Conservation (phyloP, 2,113 vertebrate species). For the Sardina pilchardus region DNA sequence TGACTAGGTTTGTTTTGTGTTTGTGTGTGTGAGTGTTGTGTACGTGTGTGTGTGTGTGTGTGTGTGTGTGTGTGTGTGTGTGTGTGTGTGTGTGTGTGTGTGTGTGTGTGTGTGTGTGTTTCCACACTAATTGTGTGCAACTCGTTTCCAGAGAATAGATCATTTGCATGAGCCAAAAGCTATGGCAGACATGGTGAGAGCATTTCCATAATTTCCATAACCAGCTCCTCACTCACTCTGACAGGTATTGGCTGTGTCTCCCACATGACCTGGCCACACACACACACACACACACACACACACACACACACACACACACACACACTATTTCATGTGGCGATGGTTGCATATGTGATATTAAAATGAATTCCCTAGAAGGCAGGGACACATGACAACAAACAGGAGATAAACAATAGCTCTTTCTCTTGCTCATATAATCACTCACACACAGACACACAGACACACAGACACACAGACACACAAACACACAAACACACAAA, state of each 20-base stretch:
- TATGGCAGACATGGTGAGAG: neutral
- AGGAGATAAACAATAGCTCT: neutral
- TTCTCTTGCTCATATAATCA: neutral
- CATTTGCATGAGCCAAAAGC: neutral
- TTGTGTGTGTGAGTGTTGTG: neutral
- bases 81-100: neutral
- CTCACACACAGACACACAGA: neutral
- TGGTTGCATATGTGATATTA: neutral
- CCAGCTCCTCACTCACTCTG: neutral
- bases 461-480: neutral
- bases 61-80: neutral
- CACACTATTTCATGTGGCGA: neutral
- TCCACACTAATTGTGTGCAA: neutral
- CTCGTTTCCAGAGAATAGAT: neutral
- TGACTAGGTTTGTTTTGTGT: neutral
- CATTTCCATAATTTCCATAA: slow-evolving; percentile 7
- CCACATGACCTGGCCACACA: neutral
- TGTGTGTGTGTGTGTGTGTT: neutral
- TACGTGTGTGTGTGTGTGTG: neutral
- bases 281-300: too few relatives aligned
- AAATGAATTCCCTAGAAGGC: neutral
- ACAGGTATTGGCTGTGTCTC: neutral
- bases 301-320: too few relatives aligned
- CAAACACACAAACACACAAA: neutral
- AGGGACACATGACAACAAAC: neutral